Conservation (phyloP, 2,888 invertebrate genomes). For the Masnerella sp. region DNA sequence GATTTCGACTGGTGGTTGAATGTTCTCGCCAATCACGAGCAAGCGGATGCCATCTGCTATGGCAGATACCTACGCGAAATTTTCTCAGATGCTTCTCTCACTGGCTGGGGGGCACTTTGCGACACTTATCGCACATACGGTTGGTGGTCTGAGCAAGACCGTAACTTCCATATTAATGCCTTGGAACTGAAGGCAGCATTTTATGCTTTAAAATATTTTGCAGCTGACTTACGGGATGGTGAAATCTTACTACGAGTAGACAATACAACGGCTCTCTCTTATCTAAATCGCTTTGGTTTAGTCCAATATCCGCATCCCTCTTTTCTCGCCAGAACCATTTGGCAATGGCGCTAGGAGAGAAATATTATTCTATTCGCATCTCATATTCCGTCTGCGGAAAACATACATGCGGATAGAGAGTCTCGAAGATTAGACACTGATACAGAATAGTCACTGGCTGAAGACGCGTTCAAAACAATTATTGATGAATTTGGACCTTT, state of each 20-base stretch:
- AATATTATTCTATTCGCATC: neutral
- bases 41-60: neutral
- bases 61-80: neutral
- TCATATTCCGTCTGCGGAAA: neutral
- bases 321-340: neutral
- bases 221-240: neutral
- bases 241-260: neutral
- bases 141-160: neutral
- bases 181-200: neutral
- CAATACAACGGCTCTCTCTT: neutral
- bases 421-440: neutral
- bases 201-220: conserved; percentile 4
- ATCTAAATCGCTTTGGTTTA: neutral
- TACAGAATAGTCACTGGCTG: neutral
- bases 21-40: neutral
- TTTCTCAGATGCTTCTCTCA: neutral
- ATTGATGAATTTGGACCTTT: neutral
- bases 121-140: neutral
- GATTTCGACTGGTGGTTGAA: conserved; percentile 2
- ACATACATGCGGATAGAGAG: neutral
- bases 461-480: neutral
- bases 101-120: neutral
- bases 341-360: neutral
- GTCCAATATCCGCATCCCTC: neutral
- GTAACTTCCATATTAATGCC: neutral